phyloP scores from a whole-genome alignment of 2,797 vertebrate species.

The Allobates femoralis region DNA sequence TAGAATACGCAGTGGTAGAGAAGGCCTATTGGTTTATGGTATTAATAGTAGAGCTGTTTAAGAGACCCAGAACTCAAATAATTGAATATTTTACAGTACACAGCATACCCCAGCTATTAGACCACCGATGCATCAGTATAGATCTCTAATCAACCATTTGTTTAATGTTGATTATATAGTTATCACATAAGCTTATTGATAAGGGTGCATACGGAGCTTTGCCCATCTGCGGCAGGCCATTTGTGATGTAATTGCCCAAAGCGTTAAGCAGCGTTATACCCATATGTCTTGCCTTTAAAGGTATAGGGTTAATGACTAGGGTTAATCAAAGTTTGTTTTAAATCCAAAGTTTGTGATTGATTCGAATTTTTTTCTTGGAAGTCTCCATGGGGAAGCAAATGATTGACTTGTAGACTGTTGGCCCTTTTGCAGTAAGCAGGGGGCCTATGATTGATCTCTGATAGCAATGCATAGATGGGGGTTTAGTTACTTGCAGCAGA shows the following conservation, averaged over 20 bases:
- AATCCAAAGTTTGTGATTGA: not conserved
- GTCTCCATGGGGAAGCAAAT: conserved; percentile 32
- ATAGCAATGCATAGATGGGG: not conserved
- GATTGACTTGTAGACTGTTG: conserved; percentile 21
- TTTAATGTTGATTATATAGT: not conserved
- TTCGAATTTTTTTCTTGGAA: not conserved
- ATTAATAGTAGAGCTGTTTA: not conserved
- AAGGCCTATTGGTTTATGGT: not conserved
- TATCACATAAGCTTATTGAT: too few species aligned
- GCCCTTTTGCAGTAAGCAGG: not conserved
- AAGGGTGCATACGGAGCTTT: too few species aligned
- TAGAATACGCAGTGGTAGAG: too few species aligned
- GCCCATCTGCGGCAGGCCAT: too few species aligned
- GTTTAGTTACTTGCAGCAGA: conserved; percentile 14
- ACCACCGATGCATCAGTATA: not conserved
- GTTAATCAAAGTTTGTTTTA: not conserved
- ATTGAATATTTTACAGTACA: not conserved
- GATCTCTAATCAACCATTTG: not conserved
- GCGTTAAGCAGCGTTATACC: too few species aligned
- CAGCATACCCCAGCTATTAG: too few species aligned
- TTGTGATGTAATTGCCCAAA: too few species aligned
- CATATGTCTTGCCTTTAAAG: too few species aligned
- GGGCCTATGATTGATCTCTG: conserved; percentile 48
- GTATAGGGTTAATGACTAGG: too few species aligned
- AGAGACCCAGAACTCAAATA: not conserved